A percentile compares a stretch with the other conserved stretches of the same genome.
Evolutionary conservation across 1,140 invertebrate genomes (phyloP).

Genomic region (Aphis craccivora): DNA sequence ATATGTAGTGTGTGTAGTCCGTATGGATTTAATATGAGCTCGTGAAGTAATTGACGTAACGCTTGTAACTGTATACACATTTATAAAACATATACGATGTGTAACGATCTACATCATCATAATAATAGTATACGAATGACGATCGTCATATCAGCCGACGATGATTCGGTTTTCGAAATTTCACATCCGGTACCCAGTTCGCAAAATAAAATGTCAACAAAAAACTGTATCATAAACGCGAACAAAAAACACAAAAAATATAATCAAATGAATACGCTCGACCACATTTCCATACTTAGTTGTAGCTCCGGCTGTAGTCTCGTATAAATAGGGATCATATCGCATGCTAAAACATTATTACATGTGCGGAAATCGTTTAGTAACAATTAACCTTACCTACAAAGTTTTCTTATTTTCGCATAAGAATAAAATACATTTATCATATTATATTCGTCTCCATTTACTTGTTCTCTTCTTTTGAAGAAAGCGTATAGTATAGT

Average conservation of each 20-base stretch:
- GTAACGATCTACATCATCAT: conserved; percentile 13
- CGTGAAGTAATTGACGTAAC: neutral
- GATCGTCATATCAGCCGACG: neutral
- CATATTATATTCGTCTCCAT: neutral
- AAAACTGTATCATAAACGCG: neutral
- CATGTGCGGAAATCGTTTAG: neutral
- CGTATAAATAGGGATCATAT: neutral
- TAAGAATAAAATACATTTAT: neutral
- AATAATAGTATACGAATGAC: neutral
- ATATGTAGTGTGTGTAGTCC: neutral
- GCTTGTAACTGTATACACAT: neutral
- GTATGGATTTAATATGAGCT: neutral
- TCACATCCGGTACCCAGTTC: neutral
- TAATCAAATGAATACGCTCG: neutral
- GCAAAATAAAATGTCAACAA: neutral
- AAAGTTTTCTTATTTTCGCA: neutral
- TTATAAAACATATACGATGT: neutral
- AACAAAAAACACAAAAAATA: neutral
- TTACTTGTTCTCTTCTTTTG: neutral
- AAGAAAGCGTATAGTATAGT: conserved; percentile 4
- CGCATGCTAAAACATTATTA: neutral
- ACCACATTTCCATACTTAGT: neutral
- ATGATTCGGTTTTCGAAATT: neutral
- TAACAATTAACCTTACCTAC: neutral
- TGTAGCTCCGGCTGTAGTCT: too few relatives aligned